Base-by-base conservation (phyloP, 2,113 vertebrate genomes). In the Salvelinus sp. region DNA sequence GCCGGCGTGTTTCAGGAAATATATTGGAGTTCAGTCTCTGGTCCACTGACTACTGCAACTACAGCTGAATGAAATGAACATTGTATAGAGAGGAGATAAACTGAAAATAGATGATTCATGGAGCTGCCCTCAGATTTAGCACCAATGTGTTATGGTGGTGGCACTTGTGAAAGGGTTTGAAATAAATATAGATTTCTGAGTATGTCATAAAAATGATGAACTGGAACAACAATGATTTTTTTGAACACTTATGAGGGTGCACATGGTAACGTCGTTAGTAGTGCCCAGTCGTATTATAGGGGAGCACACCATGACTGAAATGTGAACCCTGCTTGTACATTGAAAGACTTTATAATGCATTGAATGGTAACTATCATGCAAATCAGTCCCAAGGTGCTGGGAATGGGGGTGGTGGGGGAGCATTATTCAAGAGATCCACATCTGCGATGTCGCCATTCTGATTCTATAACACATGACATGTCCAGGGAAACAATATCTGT, bases 41-140 rank as follows among this genome's bases (percentile, higher is more conserved):
- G 82, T 88, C 84, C 79, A 80, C 79, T 89, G 86, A 76, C 82
- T 30, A 33, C 47, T 75, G 38, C 47, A 50, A 6, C 44, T 82
- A 79, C 81, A 62, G 79, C 79, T 83, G 80, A 84, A 75, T 85
- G 80, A 88, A 90, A 90, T 82, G 74, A 84, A 80, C 78, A 79
- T 78, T 33, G 58, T 75, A 58, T 50, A 30, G 60, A 73, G 79
- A 86, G 50, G 76, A 64, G 27, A 44, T 44, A 20, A 38, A 69
- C 33, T 38, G 25, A 67, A 63, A 63, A 63, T 12, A 63, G 4
- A 22, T 22, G 38, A 44, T 44, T 44, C 7, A 44, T 44, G 0
- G 1, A 10, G 38, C 38, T 44, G 38, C 6, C 38, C 38, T 44
- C 38, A 44, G 38, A 10, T 44, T 44, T 44, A 44, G 7, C 38